Evolutionary conservation across 2,113 vertebrate species (phyloP).

Genomic region (Sylvietta virens): DNA sequence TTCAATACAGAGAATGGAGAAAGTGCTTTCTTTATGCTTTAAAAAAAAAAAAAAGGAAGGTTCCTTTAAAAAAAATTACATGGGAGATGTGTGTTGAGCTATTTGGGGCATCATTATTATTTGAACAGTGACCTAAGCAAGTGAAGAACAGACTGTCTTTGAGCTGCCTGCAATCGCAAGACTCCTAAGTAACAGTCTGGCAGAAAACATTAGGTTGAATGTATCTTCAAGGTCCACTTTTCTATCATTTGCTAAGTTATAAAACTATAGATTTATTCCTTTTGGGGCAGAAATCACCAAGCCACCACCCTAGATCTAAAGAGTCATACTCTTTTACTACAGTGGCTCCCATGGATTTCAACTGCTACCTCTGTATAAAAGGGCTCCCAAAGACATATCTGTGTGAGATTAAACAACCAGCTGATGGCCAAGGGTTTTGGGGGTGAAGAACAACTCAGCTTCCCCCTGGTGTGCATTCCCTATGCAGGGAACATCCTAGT

Average conservation of each 20-base stretch:
- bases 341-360: not conserved
- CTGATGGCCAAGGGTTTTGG: not conserved
- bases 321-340: not conserved
- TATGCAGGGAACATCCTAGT: not conserved
- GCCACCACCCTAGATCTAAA: not conserved
- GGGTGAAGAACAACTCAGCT: not conserved
- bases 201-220: not conserved
- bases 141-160: not conserved
- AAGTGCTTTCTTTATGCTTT: not conserved
- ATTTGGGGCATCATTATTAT: constrained; percentile 53
- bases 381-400: not conserved
- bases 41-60: not conserved
- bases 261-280: not conserved
- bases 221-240: not conserved
- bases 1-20: not conserved
- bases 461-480: not conserved
- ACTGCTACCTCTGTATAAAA: not conserved
- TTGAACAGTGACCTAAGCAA: constrained; percentile 33
- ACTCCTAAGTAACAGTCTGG: not conserved
- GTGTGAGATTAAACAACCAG: not conserved
- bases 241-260: not conserved
- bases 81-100: constrained; percentile 4
- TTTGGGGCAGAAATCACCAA: not conserved
- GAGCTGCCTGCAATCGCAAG: not conserved
- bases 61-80: not conserved